These are phyloP conservation scores for Lepisosteus oculatus DNA, from an alignment of 2,113 vertebrate species.

Conservation along the genomic window DNA sequence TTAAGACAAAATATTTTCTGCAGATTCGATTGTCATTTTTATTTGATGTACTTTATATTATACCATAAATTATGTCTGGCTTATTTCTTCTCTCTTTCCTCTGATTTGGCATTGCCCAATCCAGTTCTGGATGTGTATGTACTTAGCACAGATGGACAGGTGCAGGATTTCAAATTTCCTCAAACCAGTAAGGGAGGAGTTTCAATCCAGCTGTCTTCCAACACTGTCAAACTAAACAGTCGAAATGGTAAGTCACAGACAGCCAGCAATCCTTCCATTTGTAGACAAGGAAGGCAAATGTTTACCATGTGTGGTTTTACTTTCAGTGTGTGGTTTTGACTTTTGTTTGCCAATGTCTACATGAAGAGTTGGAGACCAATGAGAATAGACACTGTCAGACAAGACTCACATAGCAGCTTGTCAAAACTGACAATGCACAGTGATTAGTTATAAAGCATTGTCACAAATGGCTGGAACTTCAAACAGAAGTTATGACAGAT, in stretches of 20 bases:
- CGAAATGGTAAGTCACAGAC: conserved; percentile 81
- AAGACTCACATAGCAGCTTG: conserved; percentile 9
- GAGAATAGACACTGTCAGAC: conserved; percentile 9
- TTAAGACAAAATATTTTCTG: too few species aligned
- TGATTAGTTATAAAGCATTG: conserved; percentile 22
- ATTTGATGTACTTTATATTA: too few species aligned
- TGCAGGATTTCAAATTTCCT: conserved; percentile 96
- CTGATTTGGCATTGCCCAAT: conserved; percentile 25
- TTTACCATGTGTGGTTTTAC: background rate
- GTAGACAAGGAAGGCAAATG: background rate
- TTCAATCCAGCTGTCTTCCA: conserved; percentile 93
- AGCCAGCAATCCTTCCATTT: conserved; percentile 6
- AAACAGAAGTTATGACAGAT: conserved; percentile 22
- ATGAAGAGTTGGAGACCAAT: conserved; percentile 16
- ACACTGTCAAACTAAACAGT: conserved; percentile 97
- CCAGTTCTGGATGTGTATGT: conserved; percentile 94
- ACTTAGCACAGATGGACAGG: conserved; percentile 94
- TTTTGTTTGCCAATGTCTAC: conserved; percentile 22
- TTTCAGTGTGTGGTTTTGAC: conserved; percentile 24
- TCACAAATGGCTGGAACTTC: conserved; percentile 17
- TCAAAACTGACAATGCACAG: conserved; percentile 25
- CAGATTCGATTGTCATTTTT: too few species aligned
- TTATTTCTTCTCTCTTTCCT: background rate
- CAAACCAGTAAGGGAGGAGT: conserved; percentile 85
- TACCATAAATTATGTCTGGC: too few species aligned